Evolutionary conservation across 2,888 invertebrate species (phyloP), one percentile per base, ranked within the genome.

Genomic region (Tenthredo distinguenda): DNA sequence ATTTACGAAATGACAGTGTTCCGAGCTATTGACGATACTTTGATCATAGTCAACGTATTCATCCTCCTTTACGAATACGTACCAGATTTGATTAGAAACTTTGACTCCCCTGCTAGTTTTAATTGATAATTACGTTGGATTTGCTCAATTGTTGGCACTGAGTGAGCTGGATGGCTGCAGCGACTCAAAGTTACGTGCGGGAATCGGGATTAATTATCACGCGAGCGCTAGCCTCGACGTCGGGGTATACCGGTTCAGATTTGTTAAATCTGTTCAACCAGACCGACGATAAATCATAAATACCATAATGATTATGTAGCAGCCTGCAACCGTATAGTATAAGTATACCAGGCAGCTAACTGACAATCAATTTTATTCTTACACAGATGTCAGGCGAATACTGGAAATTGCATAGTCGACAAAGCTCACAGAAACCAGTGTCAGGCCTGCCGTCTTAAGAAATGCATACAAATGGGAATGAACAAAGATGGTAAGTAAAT

Each of bases 341-440:
- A 40, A 18, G 7, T 18, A 1, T 9, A 72, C 71, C n/a, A n/a
- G 7, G n/a, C n/a, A 55, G n/a, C 6, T 62, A 74, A 21, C 15
- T 77, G 55, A 77, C 34, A 40, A 34, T 34, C 0, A 10, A 50
- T 71, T 84, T 85, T 86, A 86, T 87, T 87, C 85, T 82, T 86
- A 85, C 85, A 88, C 94, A 99, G 99, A 95, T 99, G 99, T 93
- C 99, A 99, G 95, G 99, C 99, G 0, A 99, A 99, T 55, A 99
- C 99, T 0, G 99, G 99, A 2, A 95, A 98, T 84, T 99, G 99
- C 93, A 96, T 99, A 87, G 99, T 99, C 81, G 99, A 99, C 95
- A 99, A 99, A 93, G 99, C 99, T 0, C 99, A 99, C 94, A 95
- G 99, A 88, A 99, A 99, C 94, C 99, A 99, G 93, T 99, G 99